Evolutionary conservation across 2,113 vertebrate genomes (phyloP), one percentile per base, ranked within the genome.

Genomic region (Archocentrus centrarchus): DNA sequence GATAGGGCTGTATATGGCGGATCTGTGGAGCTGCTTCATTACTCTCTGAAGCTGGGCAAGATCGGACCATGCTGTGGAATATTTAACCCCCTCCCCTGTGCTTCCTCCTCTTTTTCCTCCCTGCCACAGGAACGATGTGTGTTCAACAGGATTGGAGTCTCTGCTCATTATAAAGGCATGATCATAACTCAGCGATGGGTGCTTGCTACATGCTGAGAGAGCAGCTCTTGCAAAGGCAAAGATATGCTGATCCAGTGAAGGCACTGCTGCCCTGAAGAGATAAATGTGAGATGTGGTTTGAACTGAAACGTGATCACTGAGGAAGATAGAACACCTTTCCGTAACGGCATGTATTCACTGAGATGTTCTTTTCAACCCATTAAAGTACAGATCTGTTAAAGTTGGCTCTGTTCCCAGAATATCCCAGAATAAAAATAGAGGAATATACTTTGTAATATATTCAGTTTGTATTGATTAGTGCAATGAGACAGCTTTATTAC

Each of bases 11-110:
- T 24, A 41, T 84, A 87, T 78, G 55, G 80, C 57, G 10, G 83
- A 88, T 91, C 89, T 53, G 55, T 8, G 59, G 77, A 24, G 68
- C 83, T 82, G 87, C 86, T 87, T 92, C 93, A 93, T 94, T 92
- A 93, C 88, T 89, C 90, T 91, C 82, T 27, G 75, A 87, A 82
- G 83, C 83, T 77, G 22, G 75, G 82, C 62, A 18, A 79, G 59
- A 86, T 80, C 41, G 50, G 83, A 83, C 79, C 41, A 5, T 4
- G 50, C 59, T 20, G 66, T 62, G 20, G 86, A 83, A 87, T 89
- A 81, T 86, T 82, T 82, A 89, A 81, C 66, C 82, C 63, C 2
- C 80, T 1, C 18, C 7, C 18, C 2, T 37, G 0, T 59, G 11
- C n/a, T n/a, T 20, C 3, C 7, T 14, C 7, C 47, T 17, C 32